Evolutionary conservation across 2,113 vertebrate species (phyloP), one percentile per base, ranked within the genome.

Genomic region (Polypterus senegalus): DNA sequence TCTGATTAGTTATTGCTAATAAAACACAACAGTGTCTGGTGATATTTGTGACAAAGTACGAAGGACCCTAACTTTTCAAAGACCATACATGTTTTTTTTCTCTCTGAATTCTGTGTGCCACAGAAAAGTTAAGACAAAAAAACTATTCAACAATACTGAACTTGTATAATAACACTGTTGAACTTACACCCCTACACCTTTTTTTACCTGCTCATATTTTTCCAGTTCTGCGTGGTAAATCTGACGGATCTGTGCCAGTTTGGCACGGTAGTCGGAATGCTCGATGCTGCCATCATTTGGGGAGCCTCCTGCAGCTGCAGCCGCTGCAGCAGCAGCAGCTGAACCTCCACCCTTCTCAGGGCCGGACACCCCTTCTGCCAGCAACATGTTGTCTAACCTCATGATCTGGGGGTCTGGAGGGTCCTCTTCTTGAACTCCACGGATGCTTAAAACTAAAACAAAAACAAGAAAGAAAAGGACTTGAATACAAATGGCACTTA

Each of bases 161-260:
- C 27, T 27, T 2, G 27, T 27, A 27, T 27, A 27, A 27, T 27
- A 27, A 27, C 2, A 27, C 27, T 27, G 27, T 27, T 27, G 27
- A 27, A 27, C 27, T 27, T 27, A 27, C 27, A 27, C 27, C 27
- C 27, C 27, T 27, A 27, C 27, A 27, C 27, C 27, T 27, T 27
- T 27, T 27, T 27, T 27, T 27, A 93, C 91, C 91, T 92, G 91
- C 79, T 93, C 89, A 58, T 91, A 91, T 73, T 92, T 93, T 87
- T 93, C 89, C 80, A 93, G 84, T 81, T 93, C 92, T 57, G 88
- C 91, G 83, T 90, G 88, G 82, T 93, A 92, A 71, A 91, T 90
- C 85, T 91, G 89, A 69, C 86, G 86, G 74, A 91, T 92, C 83
- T 92, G 90, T 64, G 91, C 84, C 54, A 93, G 89, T 81, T 91